Percentiles rank a stretch among this genome's conserved stretches.
Evolutionary conservation across 2,797 vertebrate genomes (phyloP).

Genomic region (Sphenopsis melanotis): DNA sequence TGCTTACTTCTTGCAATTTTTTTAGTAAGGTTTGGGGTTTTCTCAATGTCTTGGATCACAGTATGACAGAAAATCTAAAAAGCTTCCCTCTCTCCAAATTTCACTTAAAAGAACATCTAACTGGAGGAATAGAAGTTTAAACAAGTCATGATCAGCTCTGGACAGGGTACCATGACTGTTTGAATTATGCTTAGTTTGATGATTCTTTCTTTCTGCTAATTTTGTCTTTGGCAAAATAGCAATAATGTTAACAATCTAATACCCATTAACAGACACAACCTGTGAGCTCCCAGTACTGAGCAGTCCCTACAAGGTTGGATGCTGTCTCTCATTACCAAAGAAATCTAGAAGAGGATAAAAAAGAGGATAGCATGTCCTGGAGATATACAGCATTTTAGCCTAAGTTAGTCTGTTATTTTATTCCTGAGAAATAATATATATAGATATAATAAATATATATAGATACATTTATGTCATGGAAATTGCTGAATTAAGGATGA

Average conservation of each 20-base stretch:
- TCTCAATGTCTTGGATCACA: neutral
- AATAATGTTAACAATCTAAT: neutral
- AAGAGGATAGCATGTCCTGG: neutral
- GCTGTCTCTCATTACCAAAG: neutral
- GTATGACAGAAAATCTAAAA: neutral
- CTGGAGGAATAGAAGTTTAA: neutral
- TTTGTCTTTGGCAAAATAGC: neutral
- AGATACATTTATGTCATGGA: neutral
- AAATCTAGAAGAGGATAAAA: neutral
- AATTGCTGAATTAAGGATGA: neutral
- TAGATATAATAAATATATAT: no score
- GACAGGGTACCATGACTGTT: fast-evolving
- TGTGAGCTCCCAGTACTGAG: neutral
- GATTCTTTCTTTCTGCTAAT: neutral
- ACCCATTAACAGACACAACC: neutral
- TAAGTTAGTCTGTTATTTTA: neutral
- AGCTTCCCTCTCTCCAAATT: neutral
- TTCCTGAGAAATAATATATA: neutral
- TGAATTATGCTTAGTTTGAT: neutral
- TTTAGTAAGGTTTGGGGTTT: fast-evolving
- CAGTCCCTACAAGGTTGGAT: neutral
- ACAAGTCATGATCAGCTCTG: neutral
- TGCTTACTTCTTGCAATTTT: neutral
- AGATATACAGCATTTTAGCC: neutral
- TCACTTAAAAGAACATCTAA: neutral